A percentile compares a stretch with the other conserved stretches of the same genome.
phyloP scores from a whole-genome alignment of 2,888 invertebrate species.

The Dinocampus coccinellae region DNA sequence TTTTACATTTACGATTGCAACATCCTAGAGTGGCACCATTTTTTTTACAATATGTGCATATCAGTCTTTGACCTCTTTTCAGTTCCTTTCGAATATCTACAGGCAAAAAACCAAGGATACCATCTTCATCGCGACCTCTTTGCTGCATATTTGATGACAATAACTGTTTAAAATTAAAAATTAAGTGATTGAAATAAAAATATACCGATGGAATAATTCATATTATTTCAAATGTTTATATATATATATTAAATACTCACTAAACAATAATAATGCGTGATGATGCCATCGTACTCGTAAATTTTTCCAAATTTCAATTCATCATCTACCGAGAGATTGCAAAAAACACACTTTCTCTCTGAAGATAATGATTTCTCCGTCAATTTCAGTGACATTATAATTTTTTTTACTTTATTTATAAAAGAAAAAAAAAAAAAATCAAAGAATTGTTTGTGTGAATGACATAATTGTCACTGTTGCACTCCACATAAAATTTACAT shows the following conservation, averaged over 20 bases:
- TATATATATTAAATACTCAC: conserved; percentile 69
- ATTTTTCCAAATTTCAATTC: conserved; percentile 74
- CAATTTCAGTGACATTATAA: not conserved
- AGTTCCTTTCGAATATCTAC: conserved; percentile 79
- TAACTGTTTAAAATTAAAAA: conserved; percentile 70
- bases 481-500: not conserved
- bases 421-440: not conserved
- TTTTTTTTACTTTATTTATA: not conserved
- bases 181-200: not conserved
- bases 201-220: not conserved
- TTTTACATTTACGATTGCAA: conserved; percentile 74
- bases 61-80: conserved; percentile 75
- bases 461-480: not conserved
- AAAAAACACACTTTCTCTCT: conserved; percentile 64
- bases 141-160: conserved; percentile 80
- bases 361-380: not conserved
- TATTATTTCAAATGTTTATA: conserved; percentile 9
- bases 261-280: conserved; percentile 83
- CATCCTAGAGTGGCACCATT: conserved; percentile 82
- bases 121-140: conserved; percentile 77
- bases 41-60: conserved; percentile 78
- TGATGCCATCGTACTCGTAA: conserved; percentile 72
- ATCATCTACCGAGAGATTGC: conserved; percentile 71
- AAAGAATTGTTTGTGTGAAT: not conserved
- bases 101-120: conserved; percentile 80